Conservation (phyloP, 2,888 invertebrate species). For the Galerucella nymphaeae region DNA sequence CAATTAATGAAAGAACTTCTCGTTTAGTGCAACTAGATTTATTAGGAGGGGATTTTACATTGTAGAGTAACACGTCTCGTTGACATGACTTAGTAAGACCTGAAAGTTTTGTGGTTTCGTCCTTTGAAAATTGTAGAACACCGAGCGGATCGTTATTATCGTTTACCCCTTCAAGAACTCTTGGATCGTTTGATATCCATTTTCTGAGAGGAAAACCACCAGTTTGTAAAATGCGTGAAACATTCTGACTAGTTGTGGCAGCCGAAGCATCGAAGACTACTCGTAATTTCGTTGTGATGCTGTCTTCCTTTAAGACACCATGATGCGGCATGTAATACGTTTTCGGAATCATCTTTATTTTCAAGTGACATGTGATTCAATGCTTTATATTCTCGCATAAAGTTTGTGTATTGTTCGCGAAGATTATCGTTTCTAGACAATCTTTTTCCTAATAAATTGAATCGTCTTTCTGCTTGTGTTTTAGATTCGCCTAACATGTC, state of each 20-base stretch:
- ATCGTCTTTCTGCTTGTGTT: neutral
- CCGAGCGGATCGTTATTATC: neutral
- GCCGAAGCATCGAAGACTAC: too few relatives aligned
- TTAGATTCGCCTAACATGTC: neutral
- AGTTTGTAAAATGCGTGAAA: neutral
- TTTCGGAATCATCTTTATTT: neutral
- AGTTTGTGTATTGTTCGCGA: neutral
- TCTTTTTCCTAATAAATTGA: neutral
- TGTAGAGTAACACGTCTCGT: neutral
- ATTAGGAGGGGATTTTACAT: neutral
- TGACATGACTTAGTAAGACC: neutral
- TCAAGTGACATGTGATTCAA: neutral
- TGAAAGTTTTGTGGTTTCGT: neutral
- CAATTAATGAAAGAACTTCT: slow-evolving; percentile 1
- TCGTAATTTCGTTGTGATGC: neutral
- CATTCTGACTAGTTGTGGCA: neutral
- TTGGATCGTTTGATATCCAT: neutral
- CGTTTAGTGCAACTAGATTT: neutral
- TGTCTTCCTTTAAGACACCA: neutral
- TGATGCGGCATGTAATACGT: neutral
- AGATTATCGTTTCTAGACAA: neutral
- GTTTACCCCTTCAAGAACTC: neutral
- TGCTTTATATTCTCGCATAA: neutral
- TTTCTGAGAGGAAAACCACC: neutral
- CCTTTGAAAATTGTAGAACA: neutral